A percentile compares a stretch with the other conserved stretches of the same genome.
Evolutionary conservation across 2,797 vertebrate species (phyloP).

Genomic region (Prunella strophiata): DNA sequence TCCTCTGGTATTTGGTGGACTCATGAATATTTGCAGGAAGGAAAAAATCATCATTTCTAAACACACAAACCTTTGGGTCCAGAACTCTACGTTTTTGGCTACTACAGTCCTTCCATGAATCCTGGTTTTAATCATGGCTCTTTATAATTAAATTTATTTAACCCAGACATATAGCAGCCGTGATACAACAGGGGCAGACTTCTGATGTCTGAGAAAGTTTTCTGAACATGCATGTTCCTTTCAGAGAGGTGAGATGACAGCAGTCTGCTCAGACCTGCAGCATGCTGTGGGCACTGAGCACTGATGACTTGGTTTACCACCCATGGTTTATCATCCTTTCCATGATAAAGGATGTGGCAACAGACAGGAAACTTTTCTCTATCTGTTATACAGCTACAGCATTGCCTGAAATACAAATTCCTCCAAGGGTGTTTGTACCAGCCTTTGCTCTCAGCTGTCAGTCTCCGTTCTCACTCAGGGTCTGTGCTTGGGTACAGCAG

Average conservation of each 20-base stretch:
- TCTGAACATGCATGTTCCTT: background rate
- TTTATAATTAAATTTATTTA: background rate
- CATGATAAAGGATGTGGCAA: conserved; percentile 20
- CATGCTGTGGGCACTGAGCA: background rate
- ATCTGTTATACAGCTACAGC: background rate
- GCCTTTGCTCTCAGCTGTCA: conserved; percentile 17
- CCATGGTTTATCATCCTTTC: conserved; percentile 3
- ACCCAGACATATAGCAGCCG: background rate
- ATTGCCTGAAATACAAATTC: conserved; percentile 1
- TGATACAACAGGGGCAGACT: background rate
- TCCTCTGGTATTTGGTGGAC: background rate
- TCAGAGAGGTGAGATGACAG: background rate
- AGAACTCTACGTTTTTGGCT: background rate
- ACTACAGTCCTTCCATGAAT: background rate
- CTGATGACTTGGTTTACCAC: conserved; percentile 7
- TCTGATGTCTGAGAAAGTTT: background rate
- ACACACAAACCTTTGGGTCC: background rate
- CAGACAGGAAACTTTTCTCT: conserved; percentile 4
- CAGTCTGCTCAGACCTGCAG: background rate
- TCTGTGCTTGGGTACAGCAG: background rate
- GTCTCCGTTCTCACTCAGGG: background rate
- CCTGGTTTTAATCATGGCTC: background rate
- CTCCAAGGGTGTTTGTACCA: conserved; percentile 4
- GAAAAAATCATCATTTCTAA: background rate
- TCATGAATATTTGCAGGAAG: background rate